These are phyloP conservation scores for Campylomormyrus numenius DNA, from an alignment of 2,113 vertebrate genomes.

Conservation along the genomic window DNA sequence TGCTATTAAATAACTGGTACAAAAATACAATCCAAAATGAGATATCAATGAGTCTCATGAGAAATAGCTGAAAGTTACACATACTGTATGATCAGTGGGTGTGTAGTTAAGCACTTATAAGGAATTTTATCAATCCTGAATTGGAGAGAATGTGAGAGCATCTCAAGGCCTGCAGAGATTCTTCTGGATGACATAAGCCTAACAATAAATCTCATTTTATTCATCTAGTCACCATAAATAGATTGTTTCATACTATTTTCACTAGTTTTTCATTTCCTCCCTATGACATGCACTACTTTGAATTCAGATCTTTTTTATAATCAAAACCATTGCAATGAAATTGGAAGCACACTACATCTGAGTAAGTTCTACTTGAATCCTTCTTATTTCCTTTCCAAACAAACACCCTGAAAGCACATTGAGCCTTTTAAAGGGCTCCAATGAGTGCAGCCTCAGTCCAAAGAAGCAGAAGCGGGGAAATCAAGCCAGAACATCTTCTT, in stretches of 20 bases:
- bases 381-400: background rate
- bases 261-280: background rate
- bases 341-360: background rate
- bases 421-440: background rate
- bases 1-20: background rate
- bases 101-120: background rate
- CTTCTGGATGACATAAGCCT: background rate
- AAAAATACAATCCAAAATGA: background rate
- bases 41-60: background rate
- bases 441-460: background rate
- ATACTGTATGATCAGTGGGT: background rate
- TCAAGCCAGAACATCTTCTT: background rate
- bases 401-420: background rate
- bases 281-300: background rate
- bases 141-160: background rate
- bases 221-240: background rate
- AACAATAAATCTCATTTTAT: background rate
- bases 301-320: background rate
- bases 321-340: background rate
- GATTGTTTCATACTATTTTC: background rate
- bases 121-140: background rate
- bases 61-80: background rate
- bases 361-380: background rate
- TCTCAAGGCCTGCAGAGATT: background rate
- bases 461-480: background rate